phyloP scores from a whole-genome alignment of 2,888 invertebrate genomes.

The Hypomecis punctinalis region DNA sequence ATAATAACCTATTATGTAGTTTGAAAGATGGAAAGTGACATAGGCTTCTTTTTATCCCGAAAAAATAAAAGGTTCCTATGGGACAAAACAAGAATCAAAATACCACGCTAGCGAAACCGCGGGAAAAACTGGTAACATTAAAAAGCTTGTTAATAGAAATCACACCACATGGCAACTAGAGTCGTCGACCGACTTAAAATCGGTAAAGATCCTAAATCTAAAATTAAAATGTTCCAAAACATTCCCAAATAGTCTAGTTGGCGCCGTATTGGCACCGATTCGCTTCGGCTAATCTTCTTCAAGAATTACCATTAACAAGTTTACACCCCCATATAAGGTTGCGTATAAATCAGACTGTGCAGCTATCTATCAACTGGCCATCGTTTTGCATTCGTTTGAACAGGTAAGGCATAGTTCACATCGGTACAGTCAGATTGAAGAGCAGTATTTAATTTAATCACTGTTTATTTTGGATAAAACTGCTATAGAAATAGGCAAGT shows the following conservation, averaged over 20 bases:
- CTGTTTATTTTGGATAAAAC: too few species aligned
- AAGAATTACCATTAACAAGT: constrained; percentile 51
- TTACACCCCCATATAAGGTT: constrained; percentile 61
- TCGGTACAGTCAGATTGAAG: neutral
- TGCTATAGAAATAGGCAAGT: too few species aligned
- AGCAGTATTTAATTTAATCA: neutral
- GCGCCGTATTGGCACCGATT: constrained; percentile 34
- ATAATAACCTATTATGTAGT: too few species aligned
- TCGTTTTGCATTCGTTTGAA: constrained; percentile 70
- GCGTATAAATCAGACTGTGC: constrained; percentile 73
- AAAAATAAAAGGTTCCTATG: too few species aligned
- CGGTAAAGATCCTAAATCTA: constrained; percentile 14
- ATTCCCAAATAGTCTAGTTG: constrained; percentile 17
- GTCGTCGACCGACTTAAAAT: neutral
- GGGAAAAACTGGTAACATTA: too few species aligned
- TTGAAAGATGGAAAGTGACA: too few species aligned
- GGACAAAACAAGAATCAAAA: too few species aligned
- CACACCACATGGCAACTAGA: neutral
- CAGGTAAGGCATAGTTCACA: constrained; percentile 8
- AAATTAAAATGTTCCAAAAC: constrained; percentile 15
- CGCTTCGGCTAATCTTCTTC: constrained; percentile 33
- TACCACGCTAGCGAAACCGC: too few species aligned
- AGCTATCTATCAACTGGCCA: constrained; percentile 75
- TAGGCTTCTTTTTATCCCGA: too few species aligned
- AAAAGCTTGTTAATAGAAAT: too few species aligned